Evolutionary conservation across 2,888 invertebrate species (phyloP), one percentile per base, ranked within the genome.

Genomic region (Bugula neritina): DNA sequence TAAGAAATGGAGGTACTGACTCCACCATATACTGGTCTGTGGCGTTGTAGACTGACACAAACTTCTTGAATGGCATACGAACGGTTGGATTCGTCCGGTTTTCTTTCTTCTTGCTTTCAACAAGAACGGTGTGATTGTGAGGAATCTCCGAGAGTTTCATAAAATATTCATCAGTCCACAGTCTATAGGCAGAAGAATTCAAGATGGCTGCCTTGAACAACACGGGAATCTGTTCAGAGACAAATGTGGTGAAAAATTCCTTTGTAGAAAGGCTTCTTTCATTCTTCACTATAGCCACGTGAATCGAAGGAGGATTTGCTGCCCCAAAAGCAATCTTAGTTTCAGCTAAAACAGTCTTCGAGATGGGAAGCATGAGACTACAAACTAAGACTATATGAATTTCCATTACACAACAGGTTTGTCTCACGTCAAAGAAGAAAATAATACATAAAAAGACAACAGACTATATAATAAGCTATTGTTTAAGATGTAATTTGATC

Each of bases 41-140:
- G 1, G 74, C 69, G 69, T 80, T 82, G 73, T 83, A 83, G 3
- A 73, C 76, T 31, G 74, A 72, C 1, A 83, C 74, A 77, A 83
- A 83, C 31, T 81, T 78, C 58, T 75, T 72, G 72, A 83, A 82
- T 54, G 76, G 70, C 77, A 83, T 77, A 10, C 73, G 71, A 13
- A 75, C 34, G 2, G 78, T 75, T 23, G 75, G 71, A 72, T 79
- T 79, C 5, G 75, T 71, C 35, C 83, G 74, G 72, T 78, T 77
- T 73, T 83, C 83, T 69, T 83, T 82, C 74, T 83, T 83, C 71
- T 69, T 74, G 0, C 79, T 81, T 76, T 83, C 83, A 29, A 83
- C 77, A 1, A 75, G 71, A 25, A 83, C 78, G 10, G 23, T 31
- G 35, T 76, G 72, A 54, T 77, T 77, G 3, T 71, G 72, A n/a